Conservation (phyloP, 2,888 invertebrate species). For the Ophonus ardosiacus region DNA sequence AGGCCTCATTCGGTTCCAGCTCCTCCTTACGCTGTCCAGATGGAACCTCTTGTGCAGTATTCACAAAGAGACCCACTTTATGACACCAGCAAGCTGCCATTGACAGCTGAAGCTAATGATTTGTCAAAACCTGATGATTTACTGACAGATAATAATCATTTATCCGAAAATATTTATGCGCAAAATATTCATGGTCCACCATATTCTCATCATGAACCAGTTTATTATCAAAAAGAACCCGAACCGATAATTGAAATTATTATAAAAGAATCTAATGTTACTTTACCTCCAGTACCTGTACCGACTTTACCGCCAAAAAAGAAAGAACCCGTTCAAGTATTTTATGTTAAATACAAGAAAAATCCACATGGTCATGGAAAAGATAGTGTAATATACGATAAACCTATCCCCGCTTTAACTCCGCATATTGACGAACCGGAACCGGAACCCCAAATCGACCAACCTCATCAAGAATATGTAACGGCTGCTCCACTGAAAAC, state of each 20-base stretch:
- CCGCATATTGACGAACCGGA: slow-evolving; percentile 81
- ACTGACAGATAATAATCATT: slow-evolving; percentile 75
- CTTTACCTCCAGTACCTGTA: slow-evolving; percentile 82
- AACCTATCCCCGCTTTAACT: slow-evolving; percentile 87
- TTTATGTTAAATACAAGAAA: slow-evolving; percentile 94
- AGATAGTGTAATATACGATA: slow-evolving; percentile 86
- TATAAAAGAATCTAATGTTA: slow-evolving; percentile 92
- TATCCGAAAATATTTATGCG: slow-evolving; percentile 76
- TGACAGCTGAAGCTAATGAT: slow-evolving; percentile 75
- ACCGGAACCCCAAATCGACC: slow-evolving; percentile 76
- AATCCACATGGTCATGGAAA: slow-evolving; percentile 85
- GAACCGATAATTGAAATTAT: slow-evolving; percentile 96
- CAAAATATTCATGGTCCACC: slow-evolving; percentile 72
- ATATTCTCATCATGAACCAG: slow-evolving; percentile 73
- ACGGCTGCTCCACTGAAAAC: slow-evolving; percentile 80
- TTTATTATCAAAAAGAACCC: slow-evolving; percentile 82
- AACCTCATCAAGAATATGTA: slow-evolving; percentile 75
- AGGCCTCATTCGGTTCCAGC: slow-evolving; percentile 76
- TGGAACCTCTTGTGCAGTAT: slow-evolving; percentile 89
- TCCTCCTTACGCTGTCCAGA: slow-evolving; percentile 87
- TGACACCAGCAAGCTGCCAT: slow-evolving; percentile 77
- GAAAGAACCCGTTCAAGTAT: slow-evolving; percentile 93
- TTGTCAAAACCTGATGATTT: slow-evolving; percentile 76
- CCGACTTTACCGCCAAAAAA: slow-evolving; percentile 78
- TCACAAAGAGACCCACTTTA: slow-evolving; percentile 89